Evolutionary conservation across 2,888 invertebrate species (phyloP).

Genomic region (Phasia obesa): DNA sequence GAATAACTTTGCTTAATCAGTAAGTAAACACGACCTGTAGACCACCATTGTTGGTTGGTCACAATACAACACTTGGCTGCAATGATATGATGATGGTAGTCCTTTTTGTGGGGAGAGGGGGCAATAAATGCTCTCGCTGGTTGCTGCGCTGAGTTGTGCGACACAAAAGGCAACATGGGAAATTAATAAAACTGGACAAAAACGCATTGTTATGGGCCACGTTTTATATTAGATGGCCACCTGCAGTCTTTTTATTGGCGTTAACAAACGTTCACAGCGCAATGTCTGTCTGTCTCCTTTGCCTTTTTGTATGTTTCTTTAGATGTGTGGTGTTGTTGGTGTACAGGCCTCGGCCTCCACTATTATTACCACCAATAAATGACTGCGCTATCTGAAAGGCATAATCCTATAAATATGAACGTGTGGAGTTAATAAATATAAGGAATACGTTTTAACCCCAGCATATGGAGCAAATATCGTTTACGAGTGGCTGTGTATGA

Average conservation of each 20-base stretch:
- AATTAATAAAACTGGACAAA: slow-evolving; percentile 55
- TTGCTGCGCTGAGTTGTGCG: slow-evolving; percentile 32
- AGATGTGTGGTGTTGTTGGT: slow-evolving; percentile 33
- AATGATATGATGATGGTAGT: not conserved
- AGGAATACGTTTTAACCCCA: slow-evolving; percentile 47
- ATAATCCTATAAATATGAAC: slow-evolving; percentile 24
- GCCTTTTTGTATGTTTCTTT: not conserved
- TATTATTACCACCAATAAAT: slow-evolving; percentile 6
- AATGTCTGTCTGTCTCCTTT: not conserved
- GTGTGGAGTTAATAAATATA: slow-evolving; percentile 52
- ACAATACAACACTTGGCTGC: not conserved
- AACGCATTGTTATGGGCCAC: slow-evolving; percentile 61
- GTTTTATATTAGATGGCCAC: slow-evolving; percentile 71
- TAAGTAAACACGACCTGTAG: slow-evolving; percentile 11
- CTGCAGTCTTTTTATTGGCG: slow-evolving; percentile 73
- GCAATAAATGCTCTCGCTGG: slow-evolving; percentile 21
- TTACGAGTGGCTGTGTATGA: not conserved
- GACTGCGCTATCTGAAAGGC: slow-evolving; percentile 17
- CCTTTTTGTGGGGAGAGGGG: not conserved
- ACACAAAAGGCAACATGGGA: slow-evolving; percentile 49
- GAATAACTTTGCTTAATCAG: slow-evolving; percentile 43
- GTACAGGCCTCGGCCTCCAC: slow-evolving; percentile 10
- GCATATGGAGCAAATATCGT: not conserved
- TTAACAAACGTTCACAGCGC: slow-evolving; percentile 69
- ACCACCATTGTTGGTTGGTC: slow-evolving; percentile 48